Evolutionary conservation across 2,888 invertebrate species (phyloP).

Genomic region (Melinopterus prodromus): DNA sequence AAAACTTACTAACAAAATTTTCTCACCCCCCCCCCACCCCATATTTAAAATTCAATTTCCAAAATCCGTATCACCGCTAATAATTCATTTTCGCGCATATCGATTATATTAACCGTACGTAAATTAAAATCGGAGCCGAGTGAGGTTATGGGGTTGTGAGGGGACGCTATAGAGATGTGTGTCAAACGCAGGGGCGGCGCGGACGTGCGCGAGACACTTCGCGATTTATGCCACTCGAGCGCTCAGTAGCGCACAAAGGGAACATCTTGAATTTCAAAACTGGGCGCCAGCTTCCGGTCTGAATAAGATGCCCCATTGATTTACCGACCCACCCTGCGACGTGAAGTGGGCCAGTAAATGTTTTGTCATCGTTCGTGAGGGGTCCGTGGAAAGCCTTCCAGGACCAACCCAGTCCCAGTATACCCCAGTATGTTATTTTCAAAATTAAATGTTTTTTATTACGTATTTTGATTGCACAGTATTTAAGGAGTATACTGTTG

Average conservation of each 20-base stretch:
- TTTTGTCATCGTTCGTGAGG: background rate
- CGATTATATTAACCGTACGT: background rate
- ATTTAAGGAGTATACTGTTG: too few species aligned
- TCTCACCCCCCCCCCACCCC: too few species aligned
- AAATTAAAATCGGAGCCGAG: background rate
- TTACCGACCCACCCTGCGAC: background rate
- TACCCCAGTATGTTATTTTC: too few species aligned
- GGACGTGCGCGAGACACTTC: background rate
- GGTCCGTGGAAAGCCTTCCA: background rate
- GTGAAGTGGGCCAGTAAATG: background rate
- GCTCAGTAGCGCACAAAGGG: background rate
- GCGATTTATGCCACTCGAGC: background rate
- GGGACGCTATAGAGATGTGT: background rate
- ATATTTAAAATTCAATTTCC: too few species aligned
- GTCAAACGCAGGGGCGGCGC: background rate
- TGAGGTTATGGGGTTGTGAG: background rate
- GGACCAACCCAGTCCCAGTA: too few species aligned
- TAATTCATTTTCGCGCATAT: background rate
- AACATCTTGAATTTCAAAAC: conserved; percentile 4
- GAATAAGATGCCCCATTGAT: conserved; percentile 4
- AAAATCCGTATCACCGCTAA: too few species aligned
- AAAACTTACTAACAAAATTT: too few species aligned
- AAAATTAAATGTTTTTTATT: too few species aligned
- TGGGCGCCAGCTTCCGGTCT: background rate
- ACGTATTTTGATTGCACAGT: too few species aligned